These are phyloP conservation scores for human DNA, from an alignment of 2,113 vertebrate species.

Conservation along the genomic window DNA sequence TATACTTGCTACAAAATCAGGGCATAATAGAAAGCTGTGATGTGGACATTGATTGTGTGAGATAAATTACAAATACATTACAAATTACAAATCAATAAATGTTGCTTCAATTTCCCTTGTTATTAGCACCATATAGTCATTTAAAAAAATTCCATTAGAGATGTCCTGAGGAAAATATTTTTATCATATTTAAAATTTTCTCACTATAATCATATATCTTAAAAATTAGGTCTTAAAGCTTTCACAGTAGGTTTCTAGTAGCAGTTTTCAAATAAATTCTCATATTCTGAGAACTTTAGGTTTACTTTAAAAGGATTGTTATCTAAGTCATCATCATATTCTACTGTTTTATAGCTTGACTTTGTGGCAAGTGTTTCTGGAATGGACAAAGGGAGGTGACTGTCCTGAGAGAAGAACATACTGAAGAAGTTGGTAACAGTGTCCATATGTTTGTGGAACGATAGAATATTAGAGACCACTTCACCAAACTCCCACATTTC, in stretches of 20 bases:
- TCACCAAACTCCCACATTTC: neutral
- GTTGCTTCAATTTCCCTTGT: neutral
- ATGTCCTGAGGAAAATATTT: neutral
- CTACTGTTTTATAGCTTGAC: neutral
- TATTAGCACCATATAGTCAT: neutral
- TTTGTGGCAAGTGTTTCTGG: neutral
- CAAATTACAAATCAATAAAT: neutral
- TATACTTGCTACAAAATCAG: neutral
- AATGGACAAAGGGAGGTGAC: neutral
- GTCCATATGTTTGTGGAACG: neutral
- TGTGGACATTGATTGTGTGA: neutral
- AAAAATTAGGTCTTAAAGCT: neutral
- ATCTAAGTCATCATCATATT: neutral
- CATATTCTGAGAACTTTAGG: neutral
- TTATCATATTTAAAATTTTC: neutral
- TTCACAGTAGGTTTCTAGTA: neutral
- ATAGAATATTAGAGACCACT: neutral
- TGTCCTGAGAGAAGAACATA: neutral
- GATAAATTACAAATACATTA: neutral
- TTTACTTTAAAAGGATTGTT: neutral
- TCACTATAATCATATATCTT: neutral
- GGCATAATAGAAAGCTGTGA: neutral
- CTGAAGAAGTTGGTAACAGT: neutral
- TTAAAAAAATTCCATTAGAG: neutral
- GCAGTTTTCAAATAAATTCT: slow-evolving; percentile 1